phyloP scores from a whole-genome alignment of 2,113 vertebrate genomes.

The Antidorcas marsupialis region DNA sequence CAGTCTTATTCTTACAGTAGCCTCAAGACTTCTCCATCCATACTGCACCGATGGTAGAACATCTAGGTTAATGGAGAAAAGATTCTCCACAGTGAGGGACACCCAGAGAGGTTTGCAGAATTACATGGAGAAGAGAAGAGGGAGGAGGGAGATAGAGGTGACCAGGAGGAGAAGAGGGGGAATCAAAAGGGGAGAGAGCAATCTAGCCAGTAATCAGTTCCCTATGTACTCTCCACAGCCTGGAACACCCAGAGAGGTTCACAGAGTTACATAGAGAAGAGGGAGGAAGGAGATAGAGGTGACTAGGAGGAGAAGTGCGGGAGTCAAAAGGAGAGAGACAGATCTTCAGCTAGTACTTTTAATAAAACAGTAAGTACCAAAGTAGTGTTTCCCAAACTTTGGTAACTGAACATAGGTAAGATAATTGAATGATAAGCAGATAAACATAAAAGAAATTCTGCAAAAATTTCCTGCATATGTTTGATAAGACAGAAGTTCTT shows the following conservation, averaged over 20 bases:
- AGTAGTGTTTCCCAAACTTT: slow-evolving; percentile 3
- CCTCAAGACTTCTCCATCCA: background rate
- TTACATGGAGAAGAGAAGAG: background rate
- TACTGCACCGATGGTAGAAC: background rate
- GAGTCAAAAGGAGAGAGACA: background rate
- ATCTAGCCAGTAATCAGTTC: background rate
- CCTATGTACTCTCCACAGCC: background rate
- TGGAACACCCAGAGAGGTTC: background rate
- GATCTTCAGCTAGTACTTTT: background rate
- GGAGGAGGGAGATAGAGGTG: background rate
- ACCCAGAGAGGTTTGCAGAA: background rate
- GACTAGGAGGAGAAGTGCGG: background rate
- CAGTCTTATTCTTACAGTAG: background rate
- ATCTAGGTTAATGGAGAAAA: background rate
- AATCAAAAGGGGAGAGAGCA: background rate
- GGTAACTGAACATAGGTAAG: background rate
- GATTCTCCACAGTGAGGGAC: background rate
- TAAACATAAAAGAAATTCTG: background rate
- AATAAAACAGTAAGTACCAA: background rate
- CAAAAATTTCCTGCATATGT: background rate
- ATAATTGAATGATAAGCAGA: background rate
- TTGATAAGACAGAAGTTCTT: background rate
- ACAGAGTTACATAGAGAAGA: background rate
- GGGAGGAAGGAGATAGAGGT: background rate
- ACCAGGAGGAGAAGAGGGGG: no score